Evolutionary conservation across 2,113 vertebrate species (phyloP).

Genomic region (Datnioides undecimradiatus): DNA sequence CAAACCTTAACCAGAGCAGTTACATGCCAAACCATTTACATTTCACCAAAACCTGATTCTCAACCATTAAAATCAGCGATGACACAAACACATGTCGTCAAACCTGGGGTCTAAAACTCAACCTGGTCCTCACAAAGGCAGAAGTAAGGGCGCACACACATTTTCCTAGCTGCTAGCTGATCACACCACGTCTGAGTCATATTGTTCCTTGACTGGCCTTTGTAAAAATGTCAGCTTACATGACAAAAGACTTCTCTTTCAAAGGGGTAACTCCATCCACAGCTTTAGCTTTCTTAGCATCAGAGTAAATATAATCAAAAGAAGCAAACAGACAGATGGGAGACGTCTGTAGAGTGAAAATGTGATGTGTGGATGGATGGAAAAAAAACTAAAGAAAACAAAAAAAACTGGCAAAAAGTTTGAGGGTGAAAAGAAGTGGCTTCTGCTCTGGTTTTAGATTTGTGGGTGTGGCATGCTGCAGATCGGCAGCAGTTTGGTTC

Average conservation of each 20-base stretch:
- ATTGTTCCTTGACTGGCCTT: not conserved
- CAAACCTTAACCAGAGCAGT: no score
- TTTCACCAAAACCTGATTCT: accelerated
- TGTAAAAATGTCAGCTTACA: not conserved
- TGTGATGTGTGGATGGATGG: no score
- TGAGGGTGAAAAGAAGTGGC: no score
- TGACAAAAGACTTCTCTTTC: not conserved
- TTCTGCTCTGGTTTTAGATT: no score
- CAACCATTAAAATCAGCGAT: not conserved
- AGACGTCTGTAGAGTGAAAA: no score
- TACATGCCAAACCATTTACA: not conserved
- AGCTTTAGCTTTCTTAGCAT: not conserved
- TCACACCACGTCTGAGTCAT: not conserved
- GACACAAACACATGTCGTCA: not conserved
- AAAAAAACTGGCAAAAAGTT: no score
- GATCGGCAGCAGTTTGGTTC: no score
- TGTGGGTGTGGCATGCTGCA: no score
- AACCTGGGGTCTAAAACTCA: not conserved
- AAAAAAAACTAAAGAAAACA: no score
- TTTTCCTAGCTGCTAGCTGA: constrained; percentile 4
- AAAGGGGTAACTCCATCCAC: no score
- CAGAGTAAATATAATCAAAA: no score
- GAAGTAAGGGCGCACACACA: not conserved
- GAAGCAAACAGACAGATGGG: no score
- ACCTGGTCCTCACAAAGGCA: constrained; percentile 10